These are phyloP conservation scores for Caerostris extrusa DNA, from an alignment of 1,140 invertebrate genomes.

Conservation along the genomic window DNA sequence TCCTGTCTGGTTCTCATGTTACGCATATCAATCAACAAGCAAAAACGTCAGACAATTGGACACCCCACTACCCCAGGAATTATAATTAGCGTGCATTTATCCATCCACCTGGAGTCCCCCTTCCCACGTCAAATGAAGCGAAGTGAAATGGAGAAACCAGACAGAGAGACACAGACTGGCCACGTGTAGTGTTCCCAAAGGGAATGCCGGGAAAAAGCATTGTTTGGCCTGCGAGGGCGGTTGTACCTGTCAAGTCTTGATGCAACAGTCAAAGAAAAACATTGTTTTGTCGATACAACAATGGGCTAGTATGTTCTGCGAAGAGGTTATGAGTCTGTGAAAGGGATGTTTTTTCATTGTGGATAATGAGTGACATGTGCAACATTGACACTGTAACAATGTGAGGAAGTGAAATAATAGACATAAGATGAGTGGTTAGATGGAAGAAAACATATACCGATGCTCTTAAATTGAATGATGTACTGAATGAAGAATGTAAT, in stretches of 20 bases:
- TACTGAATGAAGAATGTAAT: too few relatives aligned
- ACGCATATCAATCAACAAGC: constrained; percentile 30
- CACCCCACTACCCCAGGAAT: constrained; percentile 56
- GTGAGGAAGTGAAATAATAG: neutral
- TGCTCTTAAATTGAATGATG: too few relatives aligned
- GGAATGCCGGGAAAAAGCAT: neutral
- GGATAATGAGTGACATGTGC: neutral
- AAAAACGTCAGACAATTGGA: constrained; percentile 56
- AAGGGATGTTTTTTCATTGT: neutral
- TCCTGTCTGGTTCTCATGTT: constrained; percentile 24
- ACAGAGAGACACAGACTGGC: neutral
- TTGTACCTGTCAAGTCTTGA: neutral
- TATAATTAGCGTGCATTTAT: constrained; percentile 30
- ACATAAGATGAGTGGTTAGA: neutral
- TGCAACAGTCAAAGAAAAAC: neutral
- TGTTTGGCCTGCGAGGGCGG: neutral
- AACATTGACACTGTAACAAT: neutral
- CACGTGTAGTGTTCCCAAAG: neutral
- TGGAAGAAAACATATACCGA: neutral
- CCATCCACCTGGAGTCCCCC: too few relatives aligned
- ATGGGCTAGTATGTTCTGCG: neutral
- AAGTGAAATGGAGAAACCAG: neutral
- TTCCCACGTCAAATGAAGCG: neutral
- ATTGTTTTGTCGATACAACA: neutral
- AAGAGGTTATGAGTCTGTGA: too few relatives aligned